Evolutionary conservation across 2,113 vertebrate species (phyloP).

Genomic region (Sprattus sprattus): DNA sequence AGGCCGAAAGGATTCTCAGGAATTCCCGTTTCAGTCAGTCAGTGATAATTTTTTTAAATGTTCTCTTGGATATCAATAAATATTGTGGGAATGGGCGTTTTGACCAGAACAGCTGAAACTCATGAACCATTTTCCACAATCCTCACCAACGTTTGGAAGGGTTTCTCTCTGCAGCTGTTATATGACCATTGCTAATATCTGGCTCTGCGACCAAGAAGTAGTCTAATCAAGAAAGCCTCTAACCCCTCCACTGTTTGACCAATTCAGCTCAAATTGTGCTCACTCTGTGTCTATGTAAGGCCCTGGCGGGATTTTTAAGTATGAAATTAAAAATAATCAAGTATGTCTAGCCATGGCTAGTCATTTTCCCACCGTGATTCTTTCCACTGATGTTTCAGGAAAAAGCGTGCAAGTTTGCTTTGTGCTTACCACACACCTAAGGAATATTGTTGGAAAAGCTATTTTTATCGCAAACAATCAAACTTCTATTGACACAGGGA

Average conservation of each 20-base stretch:
- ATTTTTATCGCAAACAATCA: not conserved
- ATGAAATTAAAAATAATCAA: not conserved
- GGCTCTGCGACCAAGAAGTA: not conserved
- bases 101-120: not conserved
- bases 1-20: not conserved
- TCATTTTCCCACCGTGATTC: not conserved
- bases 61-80: not conserved
- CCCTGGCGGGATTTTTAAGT: not conserved
- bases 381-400: not conserved
- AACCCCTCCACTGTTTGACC: not conserved
- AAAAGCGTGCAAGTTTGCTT: not conserved
- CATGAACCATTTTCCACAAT: not conserved
- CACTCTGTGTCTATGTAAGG: not conserved
- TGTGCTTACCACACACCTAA: not conserved
- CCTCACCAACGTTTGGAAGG: not conserved
- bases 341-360: not conserved
- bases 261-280: slow-evolving; percentile 10
- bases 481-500: not conserved
- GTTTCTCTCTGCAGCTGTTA: not conserved
- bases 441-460: not conserved
- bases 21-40: no score
- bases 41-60: not conserved
- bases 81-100: not conserved
- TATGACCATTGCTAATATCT: not conserved
- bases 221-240: not conserved